Conservation (phyloP, 2,888 invertebrate species). For the Eupeodes latifasciatus region DNA sequence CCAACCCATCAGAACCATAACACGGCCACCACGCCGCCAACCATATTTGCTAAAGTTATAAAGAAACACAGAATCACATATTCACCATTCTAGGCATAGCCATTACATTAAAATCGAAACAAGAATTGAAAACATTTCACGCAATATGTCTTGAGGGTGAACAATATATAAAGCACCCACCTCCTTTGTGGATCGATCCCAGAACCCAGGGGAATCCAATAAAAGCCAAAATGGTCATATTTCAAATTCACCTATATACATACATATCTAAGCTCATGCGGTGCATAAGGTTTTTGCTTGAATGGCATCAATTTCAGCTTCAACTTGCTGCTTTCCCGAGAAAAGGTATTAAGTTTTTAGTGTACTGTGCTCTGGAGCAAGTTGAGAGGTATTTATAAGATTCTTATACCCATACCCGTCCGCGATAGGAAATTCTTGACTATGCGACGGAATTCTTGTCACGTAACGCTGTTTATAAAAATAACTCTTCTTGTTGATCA, state of each 20-base stretch:
- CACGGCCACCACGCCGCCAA: conserved; percentile 53
- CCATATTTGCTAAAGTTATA: conserved; percentile 46
- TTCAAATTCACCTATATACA: conserved; percentile 61
- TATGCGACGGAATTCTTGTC: conserved; percentile 81
- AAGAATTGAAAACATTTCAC: conserved; percentile 46
- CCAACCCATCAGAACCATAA: conserved; percentile 18
- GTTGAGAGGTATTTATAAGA: conserved; percentile 9
- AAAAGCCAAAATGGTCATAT: conserved; percentile 66
- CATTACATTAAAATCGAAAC: conserved; percentile 11
- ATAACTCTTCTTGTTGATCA: conserved; percentile 81
- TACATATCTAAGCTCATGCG: conserved; percentile 55
- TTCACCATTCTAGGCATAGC: conserved; percentile 33
- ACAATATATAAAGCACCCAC: conserved; percentile 60
- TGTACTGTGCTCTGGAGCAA: background rate
- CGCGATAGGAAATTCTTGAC: conserved; percentile 19
- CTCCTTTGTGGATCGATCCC: conserved; percentile 16
- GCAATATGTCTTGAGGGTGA: conserved; percentile 61
- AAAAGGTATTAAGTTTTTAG: conserved; percentile 38
- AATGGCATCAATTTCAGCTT: background rate
- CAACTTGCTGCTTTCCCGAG: conserved; percentile 9
- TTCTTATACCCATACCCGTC: background rate
- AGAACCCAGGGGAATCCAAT: conserved; percentile 59
- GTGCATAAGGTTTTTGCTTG: conserved; percentile 30
- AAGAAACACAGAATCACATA: conserved; percentile 15
- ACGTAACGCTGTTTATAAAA: conserved; percentile 84